Percentiles rank a stretch among this genome's conserved stretches.
Evolutionary conservation across 2,113 vertebrate genomes (phyloP).

Genomic region (Cromileptes altivelis): DNA sequence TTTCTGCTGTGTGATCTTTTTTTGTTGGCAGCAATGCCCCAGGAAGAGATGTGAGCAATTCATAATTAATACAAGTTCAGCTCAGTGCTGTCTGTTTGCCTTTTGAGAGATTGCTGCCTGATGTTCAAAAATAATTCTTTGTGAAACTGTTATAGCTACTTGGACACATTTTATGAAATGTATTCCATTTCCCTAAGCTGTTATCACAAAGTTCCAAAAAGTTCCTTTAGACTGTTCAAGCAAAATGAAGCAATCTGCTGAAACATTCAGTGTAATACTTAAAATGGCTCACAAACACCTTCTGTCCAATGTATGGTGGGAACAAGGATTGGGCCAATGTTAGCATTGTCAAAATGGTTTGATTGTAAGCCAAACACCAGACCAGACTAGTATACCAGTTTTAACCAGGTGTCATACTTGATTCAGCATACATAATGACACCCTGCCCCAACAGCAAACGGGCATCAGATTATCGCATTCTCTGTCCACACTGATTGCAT

Average conservation of each 20-base stretch:
- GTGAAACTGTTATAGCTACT: not conserved
- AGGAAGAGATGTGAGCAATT: conserved; percentile 8
- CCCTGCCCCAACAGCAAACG: too few relatives aligned
- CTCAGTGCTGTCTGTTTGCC: conserved; percentile 10
- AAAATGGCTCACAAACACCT: not conserved
- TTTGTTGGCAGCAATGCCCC: conserved; percentile 18
- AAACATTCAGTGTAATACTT: not conserved
- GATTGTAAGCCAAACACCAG: too few relatives aligned
- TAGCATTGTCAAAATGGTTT: too few relatives aligned
- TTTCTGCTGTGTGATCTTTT: not conserved
- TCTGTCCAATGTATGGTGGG: not conserved
- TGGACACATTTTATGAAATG: not conserved
- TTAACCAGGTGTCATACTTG: too few relatives aligned
- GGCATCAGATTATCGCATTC: too few relatives aligned
- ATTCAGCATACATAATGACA: too few relatives aligned
- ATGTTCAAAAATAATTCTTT: conserved; percentile 24
- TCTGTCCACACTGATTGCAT: too few relatives aligned
- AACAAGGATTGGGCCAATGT: too few relatives aligned
- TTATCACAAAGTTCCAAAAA: not conserved
- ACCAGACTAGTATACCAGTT: too few relatives aligned
- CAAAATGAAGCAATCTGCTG: not conserved
- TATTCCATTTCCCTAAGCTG: not conserved
- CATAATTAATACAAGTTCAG: conserved; percentile 5
- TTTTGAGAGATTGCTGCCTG: conserved; percentile 11
- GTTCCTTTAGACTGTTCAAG: not conserved